Evolutionary conservation across 2,797 vertebrate genomes (phyloP), one percentile per base, ranked within the genome.

Genomic region (Caiman crocodilus): DNA sequence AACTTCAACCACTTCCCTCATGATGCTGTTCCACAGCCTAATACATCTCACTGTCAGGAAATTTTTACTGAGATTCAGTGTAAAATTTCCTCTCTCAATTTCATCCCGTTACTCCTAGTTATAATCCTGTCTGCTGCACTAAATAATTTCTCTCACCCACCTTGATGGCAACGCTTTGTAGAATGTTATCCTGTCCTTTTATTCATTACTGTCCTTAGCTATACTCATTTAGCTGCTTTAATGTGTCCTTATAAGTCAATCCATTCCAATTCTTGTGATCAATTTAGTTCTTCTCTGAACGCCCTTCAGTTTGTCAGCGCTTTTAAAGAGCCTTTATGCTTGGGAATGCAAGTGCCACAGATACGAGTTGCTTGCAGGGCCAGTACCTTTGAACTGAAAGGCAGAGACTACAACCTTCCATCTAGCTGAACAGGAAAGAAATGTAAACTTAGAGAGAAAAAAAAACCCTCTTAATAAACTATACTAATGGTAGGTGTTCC

Each of bases 241-340:
- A 88, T 94, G 58, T 67, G 87, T 73, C 81, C 82, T 89, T 75
- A 58, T 95, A 93, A 94, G 30, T 94, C 88, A 95, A 1, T 25
- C 28, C 5, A 9, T 88, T 35, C 79, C 58, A 67, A 85, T 50
- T 90, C 10, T 35, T 35, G 88, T 1, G 0, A 84, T 94, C 75
- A 32, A 83, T 96, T 92, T 78, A 83, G 56, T 67, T 90, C 86
- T 94, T 93, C 89, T 81, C 42, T 79, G 86, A 87, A 79, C 10
- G 55, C 7, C n/a, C 55, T 94, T 88, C 79, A 93, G 81, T 96
- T 96, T 91, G 87, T 94, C 67, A 91, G 10, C 3, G n/a, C 87
- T 76, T 82, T 89, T 83, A 81, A 32, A 82, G 93, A 94, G 67
- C 3, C 42, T 6, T 7, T 0, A 16, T 82, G 32, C 55, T 87